Base-by-base conservation (phyloP, 2,113 vertebrate species). In the Passer domesticus region DNA sequence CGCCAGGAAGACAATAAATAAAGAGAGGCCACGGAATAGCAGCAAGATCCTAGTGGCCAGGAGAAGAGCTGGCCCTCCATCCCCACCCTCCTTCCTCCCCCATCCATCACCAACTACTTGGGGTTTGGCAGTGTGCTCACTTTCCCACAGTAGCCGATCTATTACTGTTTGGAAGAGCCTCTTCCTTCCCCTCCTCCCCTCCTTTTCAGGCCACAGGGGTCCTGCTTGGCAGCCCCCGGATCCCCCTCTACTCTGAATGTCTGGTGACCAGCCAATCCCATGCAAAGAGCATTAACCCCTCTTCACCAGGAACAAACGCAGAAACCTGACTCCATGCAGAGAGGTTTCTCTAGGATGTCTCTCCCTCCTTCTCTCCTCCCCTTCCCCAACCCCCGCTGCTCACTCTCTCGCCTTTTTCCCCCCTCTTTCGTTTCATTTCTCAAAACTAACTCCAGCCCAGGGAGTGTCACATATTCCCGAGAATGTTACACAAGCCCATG, bases 121-220 rank as follows among this genome's bases (percentile, higher is more conserved):
- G 94, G 92, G 92, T 81, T 97, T 97, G 97, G 96, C 97, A 97
- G 59, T 23, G 72, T 12, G 33, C 89, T 96, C 79, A 68, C 79
- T 97, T 97, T 97, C 96, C 95, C 96, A 97, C 96, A 97, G 96
- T 97, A 97, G 97, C 95, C 7, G 1, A 95, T 92, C 90, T 95
- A 92, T 97, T 95, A 89, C 93, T 90, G 76, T 74, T 95, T 90
- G 89, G 95, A 96, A 97, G 50, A 91, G 83, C 44, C 46, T 88
- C 83, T 85, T 86, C 95, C 91, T 89, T 79, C 92, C 90, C 87
- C 94, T 92, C 87, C 92, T 90, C 85, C 89, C 62, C 81, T 75
- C 56, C 85, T 95, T 97, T 95, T 94, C 94, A 95, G 95, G 91
- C 93, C 95, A 95, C 96, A 97, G 96, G 96, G 95, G 96, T 97